Percentiles rank a stretch among this genome's conserved stretches.
phyloP scores from a whole-genome alignment of 1,140 invertebrate genomes.

The Zaprionus vittiger region DNA sequence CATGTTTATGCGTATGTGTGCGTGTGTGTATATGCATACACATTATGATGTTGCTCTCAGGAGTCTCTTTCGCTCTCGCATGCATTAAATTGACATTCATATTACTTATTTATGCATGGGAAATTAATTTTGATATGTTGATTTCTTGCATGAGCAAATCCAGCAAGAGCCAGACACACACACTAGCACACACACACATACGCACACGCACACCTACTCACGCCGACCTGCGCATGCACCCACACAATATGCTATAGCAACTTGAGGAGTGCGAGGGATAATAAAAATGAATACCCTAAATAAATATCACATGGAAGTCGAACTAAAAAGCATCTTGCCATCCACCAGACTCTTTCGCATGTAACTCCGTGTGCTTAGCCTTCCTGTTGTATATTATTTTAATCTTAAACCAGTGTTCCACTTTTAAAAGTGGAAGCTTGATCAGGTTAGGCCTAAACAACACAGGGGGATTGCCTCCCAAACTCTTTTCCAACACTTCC shows the following conservation, averaged over 20 bases:
- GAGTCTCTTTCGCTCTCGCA: slow-evolving; percentile 27
- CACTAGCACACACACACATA: slow-evolving; percentile 14
- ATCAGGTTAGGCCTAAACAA: too few relatives aligned
- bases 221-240: neutral
- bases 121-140: slow-evolving; percentile 82
- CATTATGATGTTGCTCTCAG: slow-evolving; percentile 27
- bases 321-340: neutral
- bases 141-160: slow-evolving; percentile 77
- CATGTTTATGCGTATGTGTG: slow-evolving; percentile 25
- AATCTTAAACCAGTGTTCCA: too few relatives aligned
- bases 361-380: neutral
- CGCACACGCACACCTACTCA: neutral
- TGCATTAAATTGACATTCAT: slow-evolving; percentile 81
- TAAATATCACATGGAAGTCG: neutral
- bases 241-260: slow-evolving; percentile 8
- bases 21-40: slow-evolving; percentile 6
- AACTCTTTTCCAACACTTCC: too few relatives aligned
- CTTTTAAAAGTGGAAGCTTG: too few relatives aligned
- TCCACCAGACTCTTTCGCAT: neutral
- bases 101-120: slow-evolving; percentile 81
- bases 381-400: too few relatives aligned
- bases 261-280: neutral
- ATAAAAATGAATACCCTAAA: neutral
- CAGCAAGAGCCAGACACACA: slow-evolving; percentile 35
- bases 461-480: too few relatives aligned